phyloP scores from a whole-genome alignment of 1,140 invertebrate genomes.

The Drosophila melanogaster region Release_6_plus_ISO1_MT NC_004354.4:12737501-12738000 shows the following conservation, averaged over 20 bases:
- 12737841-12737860: neutral
- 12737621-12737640: constrained; percentile 53
- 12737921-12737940: constrained; percentile 53
- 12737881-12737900: constrained; percentile 80
- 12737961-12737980: constrained; percentile 14
- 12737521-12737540: constrained; percentile 60
- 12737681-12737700: constrained; percentile 83
- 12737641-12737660: constrained; percentile 54
- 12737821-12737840: neutral
- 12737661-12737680: constrained; percentile 80
- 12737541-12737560: constrained; percentile 48
- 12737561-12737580: constrained; percentile 30
- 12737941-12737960: constrained; percentile 1
- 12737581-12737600: constrained; percentile 46
- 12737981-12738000: neutral
- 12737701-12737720: constrained; percentile 33
- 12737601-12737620: constrained; percentile 24
- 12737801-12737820: too few relatives aligned
- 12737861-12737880: constrained; percentile 40
- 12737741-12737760: constrained; percentile 9
- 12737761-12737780: constrained; percentile 2
- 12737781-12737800: neutral
- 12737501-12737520: constrained; percentile 77
- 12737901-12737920: constrained; percentile 79
- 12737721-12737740: neutral